A percentile compares a stretch with the other conserved stretches of the same genome.
phyloP scores from a whole-genome alignment of 2,113 vertebrate species.

The Argyrosomus japonicus region DNA sequence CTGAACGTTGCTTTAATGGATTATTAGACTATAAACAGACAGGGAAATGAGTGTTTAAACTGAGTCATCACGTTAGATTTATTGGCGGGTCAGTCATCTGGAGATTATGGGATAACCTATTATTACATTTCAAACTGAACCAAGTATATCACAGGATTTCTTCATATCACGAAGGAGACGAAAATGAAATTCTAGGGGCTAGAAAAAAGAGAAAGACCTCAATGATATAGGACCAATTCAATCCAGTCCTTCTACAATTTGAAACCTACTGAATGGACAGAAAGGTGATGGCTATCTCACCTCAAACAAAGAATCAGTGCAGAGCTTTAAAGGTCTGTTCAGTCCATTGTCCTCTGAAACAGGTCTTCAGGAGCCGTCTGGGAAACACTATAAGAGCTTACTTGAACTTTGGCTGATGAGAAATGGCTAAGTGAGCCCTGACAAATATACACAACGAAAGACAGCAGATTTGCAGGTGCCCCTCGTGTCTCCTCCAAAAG shows the following conservation, averaged over 20 bases:
- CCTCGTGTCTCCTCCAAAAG: conserved; percentile 26
- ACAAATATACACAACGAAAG: conserved; percentile 49
- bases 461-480: conserved; percentile 38
- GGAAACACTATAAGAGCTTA: conserved; percentile 15
- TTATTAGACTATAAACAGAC: conserved; percentile 52
- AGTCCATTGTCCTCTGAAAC: conserved; percentile 40
- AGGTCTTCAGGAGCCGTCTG: conserved; percentile 30
- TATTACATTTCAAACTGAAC: conserved; percentile 38
- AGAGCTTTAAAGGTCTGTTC: conserved; percentile 42
- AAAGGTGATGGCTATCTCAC: conserved; percentile 48
- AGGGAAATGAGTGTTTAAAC: conserved; percentile 50
- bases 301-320: conserved; percentile 42
- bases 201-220: conserved; percentile 17
- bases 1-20: conserved; percentile 61
- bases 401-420: conserved; percentile 56
- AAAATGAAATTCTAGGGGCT: conserved; percentile 35
- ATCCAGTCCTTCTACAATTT: conserved; percentile 27
- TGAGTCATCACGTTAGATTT: conserved; percentile 57
- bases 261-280: conserved; percentile 46
- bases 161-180: conserved; percentile 23
- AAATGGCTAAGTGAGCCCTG: conserved; percentile 37
- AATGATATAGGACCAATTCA: conserved; percentile 49
- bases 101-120: conserved; percentile 43
- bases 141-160: conserved; percentile 20
- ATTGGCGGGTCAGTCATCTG: conserved; percentile 47